These are phyloP conservation scores for Mellivora capensis DNA, from an alignment of 2,113 vertebrate species.

Conservation along the genomic window DNA sequence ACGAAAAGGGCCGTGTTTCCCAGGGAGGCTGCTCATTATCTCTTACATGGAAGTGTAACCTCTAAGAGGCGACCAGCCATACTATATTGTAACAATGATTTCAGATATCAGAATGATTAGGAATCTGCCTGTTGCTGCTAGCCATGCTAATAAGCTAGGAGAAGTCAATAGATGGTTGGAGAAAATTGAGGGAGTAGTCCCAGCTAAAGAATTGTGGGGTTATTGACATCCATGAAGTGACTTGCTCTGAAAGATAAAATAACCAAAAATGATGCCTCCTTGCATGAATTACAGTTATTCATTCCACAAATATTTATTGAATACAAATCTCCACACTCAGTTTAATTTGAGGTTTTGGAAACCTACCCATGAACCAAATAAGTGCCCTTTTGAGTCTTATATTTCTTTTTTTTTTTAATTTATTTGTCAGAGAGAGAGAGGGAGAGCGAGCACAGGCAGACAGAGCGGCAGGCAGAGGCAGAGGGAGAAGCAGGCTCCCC, in stretches of 20 bases:
- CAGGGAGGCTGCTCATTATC: background rate
- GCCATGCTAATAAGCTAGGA: background rate
- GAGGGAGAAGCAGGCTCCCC: too few relatives aligned
- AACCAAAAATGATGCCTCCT: background rate
- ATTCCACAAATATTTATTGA: background rate
- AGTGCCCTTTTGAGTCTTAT: background rate
- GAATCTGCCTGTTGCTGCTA: background rate
- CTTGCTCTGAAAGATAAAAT: background rate
- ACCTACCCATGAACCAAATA: background rate
- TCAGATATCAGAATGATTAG: background rate
- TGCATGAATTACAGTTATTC: background rate
- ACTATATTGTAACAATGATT: background rate
- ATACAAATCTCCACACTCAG: background rate
- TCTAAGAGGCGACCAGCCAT: background rate
- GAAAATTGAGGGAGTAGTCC: background rate
- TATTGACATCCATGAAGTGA: background rate
- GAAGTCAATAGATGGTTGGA: too few relatives aligned
- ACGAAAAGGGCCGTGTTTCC: background rate
- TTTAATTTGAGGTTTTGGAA: background rate
- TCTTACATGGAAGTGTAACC: background rate
- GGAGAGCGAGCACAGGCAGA: too few relatives aligned
- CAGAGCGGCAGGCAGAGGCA: too few relatives aligned
- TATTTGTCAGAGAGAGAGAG: too few relatives aligned
- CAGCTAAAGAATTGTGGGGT: background rate
- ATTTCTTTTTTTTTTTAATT: too few relatives aligned